Evolutionary conservation across 2,113 vertebrate genomes (phyloP).

Genomic region (Climacteris rufus): DNA sequence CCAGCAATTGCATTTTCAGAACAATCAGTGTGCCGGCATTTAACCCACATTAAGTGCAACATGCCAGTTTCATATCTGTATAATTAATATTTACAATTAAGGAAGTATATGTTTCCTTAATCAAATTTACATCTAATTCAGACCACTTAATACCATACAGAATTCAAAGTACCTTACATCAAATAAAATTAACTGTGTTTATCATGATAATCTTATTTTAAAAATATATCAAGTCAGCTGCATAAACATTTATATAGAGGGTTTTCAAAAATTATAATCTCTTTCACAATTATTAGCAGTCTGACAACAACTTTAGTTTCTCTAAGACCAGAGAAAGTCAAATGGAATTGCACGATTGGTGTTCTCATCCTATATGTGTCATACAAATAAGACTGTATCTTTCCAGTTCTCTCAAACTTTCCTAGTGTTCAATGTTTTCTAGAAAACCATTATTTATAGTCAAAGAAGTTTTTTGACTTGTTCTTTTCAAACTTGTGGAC

Average conservation of each 20-base stretch:
- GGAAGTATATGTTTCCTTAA: background rate
- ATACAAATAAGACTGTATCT: background rate
- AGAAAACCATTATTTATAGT: slow-evolving; percentile 13
- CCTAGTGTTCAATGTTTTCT: background rate
- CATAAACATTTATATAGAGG: background rate
- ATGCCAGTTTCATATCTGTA: background rate
- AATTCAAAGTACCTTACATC: background rate
- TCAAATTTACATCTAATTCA: no score
- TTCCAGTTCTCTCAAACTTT: background rate
- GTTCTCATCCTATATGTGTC: background rate
- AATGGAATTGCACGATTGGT: background rate
- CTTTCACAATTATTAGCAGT: background rate
- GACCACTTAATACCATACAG: background rate
- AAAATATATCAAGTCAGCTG: background rate
- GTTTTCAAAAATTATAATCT: background rate
- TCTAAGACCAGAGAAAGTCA: background rate
- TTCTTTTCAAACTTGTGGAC: background rate
- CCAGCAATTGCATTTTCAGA: background rate
- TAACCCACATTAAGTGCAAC: background rate
- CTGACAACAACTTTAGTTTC: background rate
- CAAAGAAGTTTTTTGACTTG: background rate
- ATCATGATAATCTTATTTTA: background rate
- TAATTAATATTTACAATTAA: background rate
- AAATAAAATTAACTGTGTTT: background rate
- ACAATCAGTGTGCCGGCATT: background rate